Conservation (phyloP, 2,113 vertebrate species). For the Benitochromis conjunctus region DNA sequence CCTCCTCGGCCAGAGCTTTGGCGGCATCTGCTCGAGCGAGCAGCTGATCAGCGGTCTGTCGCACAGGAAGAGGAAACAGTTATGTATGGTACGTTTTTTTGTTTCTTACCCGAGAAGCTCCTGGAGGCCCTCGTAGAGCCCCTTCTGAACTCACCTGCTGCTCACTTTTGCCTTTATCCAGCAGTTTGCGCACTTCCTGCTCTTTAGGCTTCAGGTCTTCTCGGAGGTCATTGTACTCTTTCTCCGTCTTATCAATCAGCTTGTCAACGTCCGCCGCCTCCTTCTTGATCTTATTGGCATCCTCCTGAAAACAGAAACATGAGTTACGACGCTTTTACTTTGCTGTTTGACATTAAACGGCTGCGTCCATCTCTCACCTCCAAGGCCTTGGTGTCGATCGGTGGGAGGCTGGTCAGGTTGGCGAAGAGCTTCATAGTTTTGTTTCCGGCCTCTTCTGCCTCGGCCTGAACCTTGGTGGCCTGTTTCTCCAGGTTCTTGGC, state of each 20-base stretch:
- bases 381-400: slow-evolving; percentile 78
- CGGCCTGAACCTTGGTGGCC: slow-evolving; percentile 81
- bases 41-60: slow-evolving; percentile 93
- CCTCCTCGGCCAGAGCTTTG: slow-evolving; percentile 91
- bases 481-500: slow-evolving; percentile 90
- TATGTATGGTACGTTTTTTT: fast-evolving
- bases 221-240: slow-evolving; percentile 88
- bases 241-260: slow-evolving; percentile 87
- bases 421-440: slow-evolving; percentile 89
- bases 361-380: slow-evolving; percentile 71
- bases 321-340: not conserved
- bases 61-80: not conserved
- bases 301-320: slow-evolving; percentile 67
- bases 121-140: fast-evolving
- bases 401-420: slow-evolving; percentile 84
- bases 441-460: slow-evolving; percentile 87
- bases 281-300: slow-evolving; percentile 90
- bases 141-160: slow-evolving; percentile 81
- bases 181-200: slow-evolving; percentile 86
- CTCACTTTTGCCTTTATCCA: slow-evolving; percentile 92
- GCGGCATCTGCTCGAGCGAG: slow-evolving; percentile 93
- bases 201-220: slow-evolving; percentile 91
- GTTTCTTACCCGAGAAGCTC: not conserved
- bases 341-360: fast-evolving
- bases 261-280: slow-evolving; percentile 87